A percentile compares a stretch with the other conserved stretches of the same genome.
These are phyloP conservation scores for Cirrhinus mrigala DNA, from an alignment of 2,797 vertebrate genomes.

Conservation along the genomic window DNA sequence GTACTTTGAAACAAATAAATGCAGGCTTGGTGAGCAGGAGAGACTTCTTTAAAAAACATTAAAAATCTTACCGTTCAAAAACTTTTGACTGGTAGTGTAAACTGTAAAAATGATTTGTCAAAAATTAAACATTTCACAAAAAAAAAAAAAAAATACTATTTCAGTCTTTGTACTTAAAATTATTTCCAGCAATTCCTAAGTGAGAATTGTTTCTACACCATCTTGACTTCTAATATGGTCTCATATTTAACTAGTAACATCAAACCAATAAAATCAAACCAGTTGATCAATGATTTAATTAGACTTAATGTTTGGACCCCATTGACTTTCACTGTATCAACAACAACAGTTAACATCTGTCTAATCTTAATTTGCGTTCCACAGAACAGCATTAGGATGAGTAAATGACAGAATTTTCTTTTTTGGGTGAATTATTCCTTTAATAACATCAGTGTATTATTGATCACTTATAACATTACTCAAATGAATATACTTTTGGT, in stretches of 20 bases:
- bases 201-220: not conserved
- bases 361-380: not conserved
- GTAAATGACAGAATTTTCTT: not conserved
- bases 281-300: not conserved
- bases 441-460: not conserved
- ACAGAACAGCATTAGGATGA: not conserved
- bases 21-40: too few relatives aligned
- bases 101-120: not conserved
- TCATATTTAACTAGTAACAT: not conserved
- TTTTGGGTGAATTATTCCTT: not conserved
- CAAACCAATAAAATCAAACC: not conserved
- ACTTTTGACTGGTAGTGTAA: not conserved
- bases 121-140: not conserved
- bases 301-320: not conserved
- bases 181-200: not conserved
- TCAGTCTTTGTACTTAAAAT: not conserved
- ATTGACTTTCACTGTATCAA: not conserved
- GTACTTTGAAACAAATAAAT: too few relatives aligned
- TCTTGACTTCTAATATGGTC: not conserved
- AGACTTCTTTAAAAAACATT: too few relatives aligned
- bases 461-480: not conserved
- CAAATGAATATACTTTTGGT: not conserved
- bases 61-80: too few relatives aligned
- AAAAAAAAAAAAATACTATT: not conserved
- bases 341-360: not conserved